phyloP scores from a whole-genome alignment of 2,888 invertebrate species.

The Phrixothrix hirtus region DNA sequence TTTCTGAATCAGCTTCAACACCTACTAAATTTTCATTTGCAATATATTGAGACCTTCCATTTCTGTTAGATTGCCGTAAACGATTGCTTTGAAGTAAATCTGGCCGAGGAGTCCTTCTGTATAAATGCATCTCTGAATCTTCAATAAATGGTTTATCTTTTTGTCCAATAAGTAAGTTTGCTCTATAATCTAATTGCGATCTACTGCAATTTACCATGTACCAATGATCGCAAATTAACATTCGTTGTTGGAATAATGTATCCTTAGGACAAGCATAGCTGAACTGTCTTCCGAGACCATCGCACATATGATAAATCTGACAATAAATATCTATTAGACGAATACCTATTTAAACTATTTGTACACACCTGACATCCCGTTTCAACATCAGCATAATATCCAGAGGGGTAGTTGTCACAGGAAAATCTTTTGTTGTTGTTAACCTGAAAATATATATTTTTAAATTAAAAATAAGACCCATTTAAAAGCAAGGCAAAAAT shows the following conservation, averaged over 20 bases:
- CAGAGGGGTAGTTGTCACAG: conserved; percentile 67
- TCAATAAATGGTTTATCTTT: conserved; percentile 71
- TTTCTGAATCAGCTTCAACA: conserved; percentile 57
- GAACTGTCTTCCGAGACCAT: conserved; percentile 74
- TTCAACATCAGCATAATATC: conserved; percentile 76
- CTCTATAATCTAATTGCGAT: conserved; percentile 69
- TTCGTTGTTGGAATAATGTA: conserved; percentile 77
- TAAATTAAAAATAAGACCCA: too few relatives aligned
- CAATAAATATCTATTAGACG: too few relatives aligned
- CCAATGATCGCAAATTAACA: conserved; percentile 82
- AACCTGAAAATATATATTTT: not conserved
- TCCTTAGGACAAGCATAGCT: conserved; percentile 79
- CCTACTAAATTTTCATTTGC: conserved; percentile 54
- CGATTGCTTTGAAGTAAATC: conserved; percentile 59
- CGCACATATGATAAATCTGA: conserved; percentile 82
- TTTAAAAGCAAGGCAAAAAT: too few relatives aligned
- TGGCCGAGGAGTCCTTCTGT: conserved; percentile 69
- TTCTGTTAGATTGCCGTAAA: conserved; percentile 47
- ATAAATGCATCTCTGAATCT: conserved; percentile 65
- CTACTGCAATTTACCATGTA: conserved; percentile 80
- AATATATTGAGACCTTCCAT: conserved; percentile 31
- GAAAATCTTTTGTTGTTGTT: conserved; percentile 58
- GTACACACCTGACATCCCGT: conserved; percentile 71
- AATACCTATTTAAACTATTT: too few relatives aligned
- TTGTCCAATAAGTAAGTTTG: conserved; percentile 74